A percentile compares a stretch with the other conserved stretches of the same genome.
phyloP scores from a whole-genome alignment of 2,113 vertebrate species.

The Galemys pyrenaicus region DNA sequence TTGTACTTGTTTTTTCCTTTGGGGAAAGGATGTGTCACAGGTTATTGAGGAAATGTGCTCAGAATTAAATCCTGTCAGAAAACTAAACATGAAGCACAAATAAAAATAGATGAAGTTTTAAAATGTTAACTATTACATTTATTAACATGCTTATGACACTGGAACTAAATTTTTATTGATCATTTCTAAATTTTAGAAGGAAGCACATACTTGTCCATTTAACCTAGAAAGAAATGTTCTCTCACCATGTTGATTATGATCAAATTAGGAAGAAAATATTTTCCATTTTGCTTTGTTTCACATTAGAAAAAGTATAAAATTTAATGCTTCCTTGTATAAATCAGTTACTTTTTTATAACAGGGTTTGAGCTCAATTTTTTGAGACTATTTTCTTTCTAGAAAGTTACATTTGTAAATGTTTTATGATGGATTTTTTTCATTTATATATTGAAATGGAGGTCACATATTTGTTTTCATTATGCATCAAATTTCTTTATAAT shows the following conservation, averaged over 20 bases:
- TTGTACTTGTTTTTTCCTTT: background rate
- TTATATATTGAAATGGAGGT: background rate
- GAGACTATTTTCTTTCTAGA: background rate
- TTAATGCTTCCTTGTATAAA: background rate
- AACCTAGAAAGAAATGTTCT: background rate
- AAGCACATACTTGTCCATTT: background rate
- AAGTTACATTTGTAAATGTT: background rate
- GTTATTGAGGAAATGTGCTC: background rate
- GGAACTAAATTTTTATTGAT: background rate
- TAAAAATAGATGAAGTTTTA: background rate
- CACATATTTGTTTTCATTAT: no score
- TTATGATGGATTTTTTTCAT: background rate
- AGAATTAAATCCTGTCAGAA: background rate
- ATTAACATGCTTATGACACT: background rate
- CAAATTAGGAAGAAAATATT: background rate
- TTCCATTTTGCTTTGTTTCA: background rate
- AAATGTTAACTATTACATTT: background rate
- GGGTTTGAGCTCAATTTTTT: background rate
- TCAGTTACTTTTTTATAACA: background rate
- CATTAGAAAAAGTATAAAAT: background rate
- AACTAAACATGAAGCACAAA: background rate
- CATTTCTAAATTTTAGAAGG: background rate
- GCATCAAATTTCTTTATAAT: no score
- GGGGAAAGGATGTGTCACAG: background rate
- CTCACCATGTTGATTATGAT: background rate